Evolutionary conservation across 2,888 invertebrate genomes (phyloP).

Genomic region (Leptopilina drosophilae): DNA sequence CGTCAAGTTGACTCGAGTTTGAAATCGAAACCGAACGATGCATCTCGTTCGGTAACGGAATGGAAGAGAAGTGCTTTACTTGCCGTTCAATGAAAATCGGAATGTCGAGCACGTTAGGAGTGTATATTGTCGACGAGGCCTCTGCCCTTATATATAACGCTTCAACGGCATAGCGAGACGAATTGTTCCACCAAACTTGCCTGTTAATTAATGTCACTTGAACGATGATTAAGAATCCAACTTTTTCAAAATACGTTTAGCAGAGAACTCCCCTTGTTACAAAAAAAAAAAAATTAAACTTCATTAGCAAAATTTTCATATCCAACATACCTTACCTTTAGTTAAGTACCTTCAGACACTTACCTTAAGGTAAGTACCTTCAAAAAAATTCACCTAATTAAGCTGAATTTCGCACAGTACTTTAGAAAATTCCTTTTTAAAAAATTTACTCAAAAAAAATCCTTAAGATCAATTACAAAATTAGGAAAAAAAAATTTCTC

Average conservation of each 20-base stretch:
- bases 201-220: constrained; percentile 33
- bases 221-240: constrained; percentile 31
- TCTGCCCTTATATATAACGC: neutral
- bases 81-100: constrained; percentile 38
- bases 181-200: constrained; percentile 35
- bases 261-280: neutral
- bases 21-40: constrained; percentile 33
- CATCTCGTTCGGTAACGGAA: constrained; percentile 34
- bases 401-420: no score
- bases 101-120: constrained; percentile 33
- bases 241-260: neutral
- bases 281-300: neutral
- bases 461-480: no score
- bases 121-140: constrained; percentile 35
- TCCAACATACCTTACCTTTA: neutral
- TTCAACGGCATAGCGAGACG: constrained; percentile 15
- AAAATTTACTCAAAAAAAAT: no score
- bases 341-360: neutral
- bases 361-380: no score
- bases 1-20: constrained; percentile 33
- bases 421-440: no score
- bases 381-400: no score
- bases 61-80: constrained; percentile 37
- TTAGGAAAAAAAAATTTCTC: no score
- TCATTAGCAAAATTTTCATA: constrained; percentile 17